Evolutionary conservation across 2,888 invertebrate species (phyloP).

Genomic region (Trachelus troglodyta): DNA sequence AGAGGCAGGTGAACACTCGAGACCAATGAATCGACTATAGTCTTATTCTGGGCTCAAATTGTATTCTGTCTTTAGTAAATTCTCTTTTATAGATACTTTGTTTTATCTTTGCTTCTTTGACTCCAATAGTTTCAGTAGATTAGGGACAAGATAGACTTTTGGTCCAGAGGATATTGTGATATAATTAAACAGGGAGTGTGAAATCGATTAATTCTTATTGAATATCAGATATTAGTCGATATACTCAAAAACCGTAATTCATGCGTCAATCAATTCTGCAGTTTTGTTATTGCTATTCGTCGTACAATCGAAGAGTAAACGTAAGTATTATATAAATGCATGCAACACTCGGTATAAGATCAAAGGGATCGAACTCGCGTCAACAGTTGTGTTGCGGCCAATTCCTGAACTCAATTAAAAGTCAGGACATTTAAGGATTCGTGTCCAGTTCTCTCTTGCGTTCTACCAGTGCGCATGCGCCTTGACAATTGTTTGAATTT

Average conservation of each 20-base stretch:
- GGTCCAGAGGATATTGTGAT: not conserved
- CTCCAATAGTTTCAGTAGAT: not conserved
- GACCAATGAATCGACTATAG: slow-evolving; percentile 8
- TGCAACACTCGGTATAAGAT: not conserved
- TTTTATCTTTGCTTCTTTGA: not conserved
- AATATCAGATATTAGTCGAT: not conserved
- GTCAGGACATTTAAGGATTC: not conserved
- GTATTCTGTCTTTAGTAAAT: not conserved
- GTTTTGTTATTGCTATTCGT: not conserved
- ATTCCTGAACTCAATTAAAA: not conserved
- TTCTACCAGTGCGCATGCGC: not conserved
- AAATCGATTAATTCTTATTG: not conserved
- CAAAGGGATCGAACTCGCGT: not conserved
- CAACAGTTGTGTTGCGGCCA: not conserved
- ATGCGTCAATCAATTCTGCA: not conserved
- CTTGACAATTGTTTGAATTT: not conserved
- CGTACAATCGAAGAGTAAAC: not conserved
- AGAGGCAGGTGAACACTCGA: slow-evolving; percentile 16
- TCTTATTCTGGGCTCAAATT: not conserved
- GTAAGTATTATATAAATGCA: not conserved
- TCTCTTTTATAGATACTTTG: not conserved
- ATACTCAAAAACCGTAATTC: not conserved
- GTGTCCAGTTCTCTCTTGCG: not conserved
- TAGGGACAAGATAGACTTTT: not conserved
- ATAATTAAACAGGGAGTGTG: not conserved